These are phyloP conservation scores for Limenitis camilla DNA, from an alignment of 2,888 invertebrate species.

Conservation along the genomic window DNA sequence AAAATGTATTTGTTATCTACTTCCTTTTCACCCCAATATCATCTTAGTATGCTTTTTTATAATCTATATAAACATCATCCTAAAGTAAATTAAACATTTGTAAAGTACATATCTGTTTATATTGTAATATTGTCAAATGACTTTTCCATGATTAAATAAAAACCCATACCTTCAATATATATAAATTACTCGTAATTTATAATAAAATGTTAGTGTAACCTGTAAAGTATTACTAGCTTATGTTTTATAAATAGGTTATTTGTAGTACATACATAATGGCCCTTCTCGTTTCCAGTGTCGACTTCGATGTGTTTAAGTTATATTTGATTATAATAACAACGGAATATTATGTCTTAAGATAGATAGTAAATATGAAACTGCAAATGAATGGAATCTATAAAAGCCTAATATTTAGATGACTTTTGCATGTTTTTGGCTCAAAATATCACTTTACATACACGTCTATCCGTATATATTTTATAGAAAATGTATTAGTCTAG, in stretches of 20 bases:
- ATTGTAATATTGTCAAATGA: conserved; percentile 46
- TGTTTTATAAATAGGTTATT: conserved; percentile 31
- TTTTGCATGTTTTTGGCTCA: conserved; percentile 26
- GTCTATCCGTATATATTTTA: conserved; percentile 43
- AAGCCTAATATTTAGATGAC: conserved; percentile 24
- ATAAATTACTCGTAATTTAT: conserved; percentile 29
- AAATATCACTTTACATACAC: conserved; percentile 27
- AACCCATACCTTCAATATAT: conserved; percentile 26
- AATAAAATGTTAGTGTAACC: conserved; percentile 36
- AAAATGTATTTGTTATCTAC: conserved; percentile 2
- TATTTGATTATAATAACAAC: conserved; percentile 7
- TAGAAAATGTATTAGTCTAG: conserved; percentile 44
- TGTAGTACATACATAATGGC: conserved; percentile 4
- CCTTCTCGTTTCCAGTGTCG: background rate
- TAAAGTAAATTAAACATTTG: conserved; percentile 35
- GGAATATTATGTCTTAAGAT: conserved; percentile 20
- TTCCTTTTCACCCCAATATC: conserved; percentile 26
- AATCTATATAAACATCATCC: conserved; percentile 16
- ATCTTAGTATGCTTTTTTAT: conserved; percentile 13
- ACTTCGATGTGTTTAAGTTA: background rate
- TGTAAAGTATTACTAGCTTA: conserved; percentile 59
- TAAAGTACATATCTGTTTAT: conserved; percentile 62
- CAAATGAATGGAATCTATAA: conserved; percentile 15
- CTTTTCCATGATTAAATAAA: conserved; percentile 35
- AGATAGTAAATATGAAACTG: conserved; percentile 19